Evolutionary conservation across 2,888 invertebrate genomes (phyloP), one percentile per base, ranked within the genome.

Genomic region (Nymphalis urticae): DNA sequence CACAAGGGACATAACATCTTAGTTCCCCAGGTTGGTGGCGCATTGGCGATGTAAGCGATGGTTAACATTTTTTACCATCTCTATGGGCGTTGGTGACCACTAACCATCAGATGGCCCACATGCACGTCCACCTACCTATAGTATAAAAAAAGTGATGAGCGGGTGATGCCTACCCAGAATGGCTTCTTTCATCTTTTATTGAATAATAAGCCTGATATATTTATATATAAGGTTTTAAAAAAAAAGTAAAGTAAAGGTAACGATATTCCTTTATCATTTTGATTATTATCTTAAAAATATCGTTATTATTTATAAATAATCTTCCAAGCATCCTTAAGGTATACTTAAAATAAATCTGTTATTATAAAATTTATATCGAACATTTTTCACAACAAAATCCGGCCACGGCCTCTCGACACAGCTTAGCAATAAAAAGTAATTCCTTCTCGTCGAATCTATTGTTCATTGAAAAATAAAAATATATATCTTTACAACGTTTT

Each of bases 291-390:
- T 51, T 13, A 53, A 53, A 21, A 56, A 27, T 17, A 32, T 27
- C 27, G 16, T 56, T 32, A 32, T 32, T 27, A 8, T 53, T 53
- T 24, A 24, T 16, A 17, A 56, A 17, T 27, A 27, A 32, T 56
- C 54, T 32, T 32, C 13, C 13, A 19, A 51, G 21, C 51, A 51
- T 51, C 51, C 21, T 51, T 17, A n/a, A 24, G 13, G 16, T 21
- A 27, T 53, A 32, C 17, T 54, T 54, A 27, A 27, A 54, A 56
- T 56, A 56, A 56, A 51, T 51, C 51, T 32, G 27, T 56, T 56
- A 32, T 56, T 56, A 56, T 56, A 32, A 56, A 56, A n/a, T 56
- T 56, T 27, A 6, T 56, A 56, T 56, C n/a, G 54, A 32, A 32
- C 13, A 17, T 56, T 19, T 42, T 42, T 42, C 42, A 42, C 42